A percentile compares a stretch with the other conserved stretches of the same genome.
Conservation (phyloP, 2,797 vertebrate species). For the Jordanella pulchra region DNA sequence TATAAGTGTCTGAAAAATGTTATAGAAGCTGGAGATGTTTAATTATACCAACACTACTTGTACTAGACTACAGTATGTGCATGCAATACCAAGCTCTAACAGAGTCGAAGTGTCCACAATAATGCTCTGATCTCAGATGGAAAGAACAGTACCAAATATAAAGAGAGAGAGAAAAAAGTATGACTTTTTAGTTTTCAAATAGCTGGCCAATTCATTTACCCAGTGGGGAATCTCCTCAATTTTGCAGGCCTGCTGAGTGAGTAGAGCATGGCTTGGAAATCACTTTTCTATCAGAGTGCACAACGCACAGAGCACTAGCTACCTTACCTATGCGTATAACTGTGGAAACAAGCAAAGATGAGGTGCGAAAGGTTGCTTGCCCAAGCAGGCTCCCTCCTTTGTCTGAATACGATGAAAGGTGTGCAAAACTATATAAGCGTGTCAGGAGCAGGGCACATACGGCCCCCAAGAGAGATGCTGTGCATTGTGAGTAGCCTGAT, state of each 20-base stretch:
- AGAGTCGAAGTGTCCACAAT: constrained; percentile 40
- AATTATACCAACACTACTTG: constrained; percentile 1
- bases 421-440: constrained; percentile 35
- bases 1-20: neutral
- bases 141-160: constrained; percentile 18
- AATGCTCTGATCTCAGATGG: constrained; percentile 32
- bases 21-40: neutral
- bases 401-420: constrained; percentile 17
- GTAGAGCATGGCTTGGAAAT: constrained; percentile 52
- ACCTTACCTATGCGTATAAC: constrained; percentile 34
- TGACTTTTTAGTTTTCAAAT: constrained; percentile 42
- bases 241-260: constrained; percentile 54
- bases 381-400: constrained; percentile 18
- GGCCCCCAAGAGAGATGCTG: constrained; percentile 27
- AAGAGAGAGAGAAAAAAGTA: constrained; percentile 6
- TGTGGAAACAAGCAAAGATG: neutral
- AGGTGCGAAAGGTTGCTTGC: constrained; percentile 33
- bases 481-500: constrained; percentile 58
- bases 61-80: constrained; percentile 9
- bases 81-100: neutral
- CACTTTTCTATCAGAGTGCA: constrained; percentile 33
- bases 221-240: constrained; percentile 55
- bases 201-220: constrained; percentile 60
- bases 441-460: constrained; percentile 19
- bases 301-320: constrained; percentile 34